These are phyloP conservation scores for Halcyon smyrnensis DNA, from an alignment of 2,797 vertebrate genomes.

Conservation along the genomic window DNA sequence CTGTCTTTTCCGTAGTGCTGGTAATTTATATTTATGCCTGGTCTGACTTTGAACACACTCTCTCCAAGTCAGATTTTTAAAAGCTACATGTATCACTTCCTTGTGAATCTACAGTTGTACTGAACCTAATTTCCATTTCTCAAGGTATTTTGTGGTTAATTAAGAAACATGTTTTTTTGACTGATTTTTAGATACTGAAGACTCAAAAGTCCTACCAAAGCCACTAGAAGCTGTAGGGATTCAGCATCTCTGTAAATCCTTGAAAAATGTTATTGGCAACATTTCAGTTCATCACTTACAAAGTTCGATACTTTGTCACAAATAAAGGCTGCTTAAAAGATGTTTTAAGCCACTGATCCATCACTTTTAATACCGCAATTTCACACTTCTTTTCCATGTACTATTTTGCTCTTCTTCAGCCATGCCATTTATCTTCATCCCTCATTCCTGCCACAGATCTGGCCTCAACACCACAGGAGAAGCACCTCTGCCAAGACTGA, in stretches of 20 bases:
- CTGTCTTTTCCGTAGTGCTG: neutral
- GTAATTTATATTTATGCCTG: neutral
- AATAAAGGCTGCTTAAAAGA: neutral
- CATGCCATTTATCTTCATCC: neutral
- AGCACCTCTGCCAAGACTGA: neutral
- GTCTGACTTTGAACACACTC: neutral
- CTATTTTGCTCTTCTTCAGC: neutral
- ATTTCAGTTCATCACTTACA: neutral
- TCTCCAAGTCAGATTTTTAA: neutral
- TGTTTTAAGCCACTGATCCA: neutral
- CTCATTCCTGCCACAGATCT: neutral
- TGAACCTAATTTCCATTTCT: neutral
- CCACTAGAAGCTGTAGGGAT: neutral
- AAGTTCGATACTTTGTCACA: neutral
- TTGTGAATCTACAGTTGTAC: neutral
- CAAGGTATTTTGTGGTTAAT: neutral
- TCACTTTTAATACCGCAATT: neutral
- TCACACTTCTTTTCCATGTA: neutral
- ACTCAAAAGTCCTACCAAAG: neutral
- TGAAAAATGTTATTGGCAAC: neutral
- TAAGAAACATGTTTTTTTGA: neutral
- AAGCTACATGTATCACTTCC: neutral
- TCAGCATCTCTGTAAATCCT: neutral
- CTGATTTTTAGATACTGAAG: neutral
- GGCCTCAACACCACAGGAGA: neutral